Base-by-base conservation (phyloP, 1,140 invertebrate genomes). In the Heliothis subflexa region DNA sequence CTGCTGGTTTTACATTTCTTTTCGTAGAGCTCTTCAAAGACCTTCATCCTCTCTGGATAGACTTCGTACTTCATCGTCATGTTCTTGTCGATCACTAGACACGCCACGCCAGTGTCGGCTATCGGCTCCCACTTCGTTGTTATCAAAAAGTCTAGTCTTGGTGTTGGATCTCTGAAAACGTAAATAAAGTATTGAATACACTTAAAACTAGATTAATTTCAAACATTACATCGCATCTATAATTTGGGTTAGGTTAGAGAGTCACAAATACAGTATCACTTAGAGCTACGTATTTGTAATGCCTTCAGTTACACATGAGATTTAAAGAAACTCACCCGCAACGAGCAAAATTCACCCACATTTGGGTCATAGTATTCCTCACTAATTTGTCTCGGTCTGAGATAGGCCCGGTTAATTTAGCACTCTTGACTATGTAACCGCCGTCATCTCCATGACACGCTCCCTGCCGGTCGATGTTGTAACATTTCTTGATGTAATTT, bases 301-400 rank as follows among this genome's bases (percentile, higher is more conserved):
- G 33, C 3, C 33, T 40, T 9, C 33, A 40, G 33, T 9, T 9
- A 0, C 5, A 33, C 7, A 5, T 40, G 0, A 40, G 5, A 40
- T 40, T 40, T 40, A 5, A 4, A 33, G 33, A 5, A 40, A 83
- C 83, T 83, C 75, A 95, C 95, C 95, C 93, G 84, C 83, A 92
- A 88, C 92, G 95, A 14, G 95, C 95, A 81, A 95, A 95, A 78
- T 95, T 94, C 5, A 94, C 93, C 95, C 95, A 95, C 91, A 95
- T 90, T 13, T 83, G 79, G 10, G 90, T 87, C 82, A 95, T 90
- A 72, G 89, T 87, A 25, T 93, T 76, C 68, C 84, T 78, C 0
- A 95, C 88, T 7, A 87, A 28, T 61, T 82, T 82, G 80, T 95
- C 94, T 1, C 79, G 85, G 7, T 90, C 86, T 40, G 89, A 83